These are phyloP conservation scores for Pangasius larnaudii DNA, from an alignment of 2,797 vertebrate genomes.

Conservation along the genomic window DNA sequence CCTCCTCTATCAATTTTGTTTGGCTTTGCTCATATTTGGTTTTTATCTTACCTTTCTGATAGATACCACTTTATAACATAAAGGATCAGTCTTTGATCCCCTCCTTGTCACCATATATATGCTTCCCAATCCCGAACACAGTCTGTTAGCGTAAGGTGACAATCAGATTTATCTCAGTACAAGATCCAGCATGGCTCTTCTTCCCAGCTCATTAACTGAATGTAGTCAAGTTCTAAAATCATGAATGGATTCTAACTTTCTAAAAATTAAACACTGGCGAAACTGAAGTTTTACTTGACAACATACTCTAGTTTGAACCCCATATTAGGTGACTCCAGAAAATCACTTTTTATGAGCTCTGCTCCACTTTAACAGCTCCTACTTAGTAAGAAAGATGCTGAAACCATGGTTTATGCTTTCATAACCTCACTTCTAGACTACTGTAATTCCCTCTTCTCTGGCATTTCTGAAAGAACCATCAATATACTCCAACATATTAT, in stretches of 20 bases:
- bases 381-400: not conserved
- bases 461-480: not conserved
- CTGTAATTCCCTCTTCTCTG: not conserved
- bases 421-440: not conserved
- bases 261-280: not conserved
- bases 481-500: not conserved
- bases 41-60: too few species aligned
- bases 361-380: not conserved
- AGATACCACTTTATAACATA: too few species aligned
- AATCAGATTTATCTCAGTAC: not conserved
- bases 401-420: not conserved
- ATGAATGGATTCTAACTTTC: not conserved
- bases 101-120: too few species aligned
- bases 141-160: not conserved
- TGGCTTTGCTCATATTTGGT: too few species aligned
- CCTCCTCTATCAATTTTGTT: too few species aligned
- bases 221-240: not conserved
- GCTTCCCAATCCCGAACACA: too few species aligned
- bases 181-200: not conserved
- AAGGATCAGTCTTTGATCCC: too few species aligned
- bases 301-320: not conserved
- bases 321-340: not conserved
- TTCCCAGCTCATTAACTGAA: not conserved
- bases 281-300: not conserved
- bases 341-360: not conserved